Percentiles rank a stretch among this genome's conserved stretches.
These are phyloP conservation scores for Denticeps clupeoides DNA, from an alignment of 2,797 vertebrate species.

Conservation along the genomic window DNA sequence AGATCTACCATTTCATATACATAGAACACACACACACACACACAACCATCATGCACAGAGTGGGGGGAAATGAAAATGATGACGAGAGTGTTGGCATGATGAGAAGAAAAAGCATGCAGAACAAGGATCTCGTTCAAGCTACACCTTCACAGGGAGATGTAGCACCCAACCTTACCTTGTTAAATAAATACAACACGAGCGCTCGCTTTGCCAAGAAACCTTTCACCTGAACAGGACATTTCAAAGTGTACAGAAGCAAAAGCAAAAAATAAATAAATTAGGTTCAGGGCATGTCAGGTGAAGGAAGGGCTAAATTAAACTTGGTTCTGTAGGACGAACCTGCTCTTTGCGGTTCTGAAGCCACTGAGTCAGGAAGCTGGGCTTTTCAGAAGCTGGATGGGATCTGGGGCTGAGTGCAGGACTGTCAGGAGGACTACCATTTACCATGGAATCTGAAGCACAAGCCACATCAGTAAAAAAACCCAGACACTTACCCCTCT, in stretches of 20 bases:
- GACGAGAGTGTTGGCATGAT: no score
- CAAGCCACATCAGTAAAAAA: no score
- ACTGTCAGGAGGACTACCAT: conserved; percentile 8
- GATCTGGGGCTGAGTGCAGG: conserved; percentile 38
- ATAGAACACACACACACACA: no score
- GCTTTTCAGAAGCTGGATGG: conserved; percentile 50
- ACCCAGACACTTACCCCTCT: no score
- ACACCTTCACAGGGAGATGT: not conserved
- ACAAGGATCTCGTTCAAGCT: not conserved
- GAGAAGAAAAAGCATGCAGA: conserved; percentile 2
- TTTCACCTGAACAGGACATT: conserved; percentile 73
- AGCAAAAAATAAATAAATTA: not conserved
- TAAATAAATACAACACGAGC: conserved; percentile 92
- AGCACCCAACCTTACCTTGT: conserved; percentile 77
- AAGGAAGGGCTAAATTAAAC: no score
- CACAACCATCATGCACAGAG: no score
- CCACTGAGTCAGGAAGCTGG: conserved; percentile 70
- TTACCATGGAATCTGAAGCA: conserved; percentile 36
- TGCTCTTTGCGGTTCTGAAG: conserved; percentile 81
- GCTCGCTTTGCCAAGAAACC: conserved; percentile 78
- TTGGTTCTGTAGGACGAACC: no score
- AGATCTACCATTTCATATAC: no score
- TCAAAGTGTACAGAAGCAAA: conserved; percentile 22
- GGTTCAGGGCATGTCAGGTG: no score
- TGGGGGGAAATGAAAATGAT: no score